Evolutionary conservation across 2,888 invertebrate genomes (phyloP), one percentile per base, ranked within the genome.

Genomic region (Meta bourneti): DNA sequence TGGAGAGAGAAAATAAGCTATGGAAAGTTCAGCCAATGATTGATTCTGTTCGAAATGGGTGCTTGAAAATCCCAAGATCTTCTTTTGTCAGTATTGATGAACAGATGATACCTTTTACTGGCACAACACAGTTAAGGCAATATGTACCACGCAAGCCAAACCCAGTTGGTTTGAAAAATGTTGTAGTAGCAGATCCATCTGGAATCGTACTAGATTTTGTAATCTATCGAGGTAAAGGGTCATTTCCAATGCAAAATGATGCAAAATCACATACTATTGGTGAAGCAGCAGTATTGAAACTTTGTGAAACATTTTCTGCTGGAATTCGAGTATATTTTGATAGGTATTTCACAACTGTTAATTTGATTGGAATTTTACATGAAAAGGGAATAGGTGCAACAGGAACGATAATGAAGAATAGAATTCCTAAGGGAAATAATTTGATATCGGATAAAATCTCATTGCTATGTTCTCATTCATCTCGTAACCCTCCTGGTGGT

Each of bases 131-230:
- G 19, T 51, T 84, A 5, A 52, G 48, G 11, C 84, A 84, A n/a
- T 84, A 84, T 75, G 84, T 84, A 16, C 34, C 54, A 61, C 16
- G 11, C 5, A 84, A 84, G 48, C 83, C 72, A 83, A 49, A 72
- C 20, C 83, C 83, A 51, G 7, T 83, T 20, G 83, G 51, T 49
- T 51, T 83, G 52, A 83, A 83, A 83, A 69, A 61, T 81, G n/a
- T 72, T 83, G 83, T 83, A 20, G 9, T 72, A n/a, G 61, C 61
- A 2, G 0, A n/a, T n/a, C n/a, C 19, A 51, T 13, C n/a, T 19
- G 51, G 71, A 11, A 11, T 83, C 6, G 34, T 69, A 13, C 52
- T 83, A 72, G 83, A 83, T 72, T 83, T 83, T 72, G 16, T 51
- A 71, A 61, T 83, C 7, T 83, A 83, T 72, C 20, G 71, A 51